Base-by-base conservation (phyloP, 2,113 vertebrate species). In the Gymnocephalus cernua region DNA sequence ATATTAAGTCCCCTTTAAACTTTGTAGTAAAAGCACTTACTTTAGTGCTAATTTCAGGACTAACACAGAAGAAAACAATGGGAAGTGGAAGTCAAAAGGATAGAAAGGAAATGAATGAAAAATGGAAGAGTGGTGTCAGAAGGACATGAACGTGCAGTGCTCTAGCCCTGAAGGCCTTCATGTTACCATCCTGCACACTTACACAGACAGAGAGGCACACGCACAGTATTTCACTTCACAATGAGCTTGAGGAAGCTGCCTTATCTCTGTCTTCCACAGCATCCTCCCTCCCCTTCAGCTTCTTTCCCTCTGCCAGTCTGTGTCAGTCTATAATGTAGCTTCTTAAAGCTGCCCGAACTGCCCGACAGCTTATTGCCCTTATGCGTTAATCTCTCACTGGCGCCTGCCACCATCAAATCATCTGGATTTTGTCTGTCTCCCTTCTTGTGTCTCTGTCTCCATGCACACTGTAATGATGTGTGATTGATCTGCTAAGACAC, bases 181-280 rank as follows among this genome's bases (percentile, higher is more conserved):
- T 75, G 71, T 71, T 51, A 12, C 74, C 32, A 68, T 44, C 29
- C 53, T 38, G 27, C 66, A 47, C 61, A 72, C 18, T 9, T 18
- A 57, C 62, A 16, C 74, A 66, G n/a, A 1, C 14, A 53, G 10
- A 70, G 51, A 66, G 32, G 32, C 58, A 38, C 45, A 47, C 72
- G 29, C 76, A 16, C 53, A 64, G 68, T 64, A 48, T 83, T 88
- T 64, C 59, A 27, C 63, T 82, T 12, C 27, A n/a, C 86, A 88
- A 91, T 84, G 77, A 86, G 82, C 79, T 80, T 90, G 85, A 86
- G 93, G 85, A 91, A 88, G 76, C 80, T 2, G 80, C 12, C 87
- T 92, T 92, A 92, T 92, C 91, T 84, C 72, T 32, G 61, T 72
- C 67, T 80, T 77, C 83, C 87, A 74, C 56, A 18, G 54, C 61